A percentile compares a stretch with the other conserved stretches of the same genome.
phyloP scores from a whole-genome alignment of 2,888 invertebrate species.

The Acleris holmiana region DNA sequence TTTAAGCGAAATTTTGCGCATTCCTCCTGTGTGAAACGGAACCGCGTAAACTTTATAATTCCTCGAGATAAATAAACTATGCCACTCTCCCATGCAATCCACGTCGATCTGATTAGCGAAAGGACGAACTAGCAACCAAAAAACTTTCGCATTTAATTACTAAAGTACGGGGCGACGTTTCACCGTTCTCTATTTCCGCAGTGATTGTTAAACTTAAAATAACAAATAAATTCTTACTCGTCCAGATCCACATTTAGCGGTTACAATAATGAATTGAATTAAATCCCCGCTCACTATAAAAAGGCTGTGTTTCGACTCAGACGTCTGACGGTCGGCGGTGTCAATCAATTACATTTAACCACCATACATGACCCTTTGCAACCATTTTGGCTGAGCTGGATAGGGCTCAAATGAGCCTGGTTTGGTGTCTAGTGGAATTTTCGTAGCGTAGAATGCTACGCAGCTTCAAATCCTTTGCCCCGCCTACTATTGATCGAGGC shows the following conservation, averaged over 20 bases:
- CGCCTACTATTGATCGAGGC: conserved; percentile 72
- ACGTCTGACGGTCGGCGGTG: conserved; percentile 75
- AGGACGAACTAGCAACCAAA: too few relatives aligned
- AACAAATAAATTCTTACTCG: neutral
- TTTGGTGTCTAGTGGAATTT: neutral
- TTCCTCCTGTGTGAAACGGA: too few relatives aligned
- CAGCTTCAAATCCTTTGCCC: conserved; percentile 66
- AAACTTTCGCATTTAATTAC: too few relatives aligned
- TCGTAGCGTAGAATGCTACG: conserved; percentile 63
- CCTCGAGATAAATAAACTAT: too few relatives aligned
- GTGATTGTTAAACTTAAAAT: too few relatives aligned
- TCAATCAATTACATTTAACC: conserved; percentile 73
- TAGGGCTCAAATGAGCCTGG: neutral
- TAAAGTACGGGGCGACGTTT: too few relatives aligned
- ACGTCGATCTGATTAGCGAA: too few relatives aligned
- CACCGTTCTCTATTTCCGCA: too few relatives aligned
- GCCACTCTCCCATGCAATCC: too few relatives aligned
- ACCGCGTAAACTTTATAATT: too few relatives aligned
- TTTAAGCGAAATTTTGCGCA: too few relatives aligned
- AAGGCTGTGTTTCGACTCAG: conserved; percentile 63
- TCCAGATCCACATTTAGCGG: neutral
- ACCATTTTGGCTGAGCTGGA: neutral
- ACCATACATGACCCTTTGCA: neutral
- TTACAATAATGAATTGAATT: conserved; percentile 40
- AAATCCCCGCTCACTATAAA: conserved; percentile 63